These are phyloP conservation scores for Oncorhynchus masou DNA, from an alignment of 2,113 vertebrate species.

Conservation along the genomic window DNA sequence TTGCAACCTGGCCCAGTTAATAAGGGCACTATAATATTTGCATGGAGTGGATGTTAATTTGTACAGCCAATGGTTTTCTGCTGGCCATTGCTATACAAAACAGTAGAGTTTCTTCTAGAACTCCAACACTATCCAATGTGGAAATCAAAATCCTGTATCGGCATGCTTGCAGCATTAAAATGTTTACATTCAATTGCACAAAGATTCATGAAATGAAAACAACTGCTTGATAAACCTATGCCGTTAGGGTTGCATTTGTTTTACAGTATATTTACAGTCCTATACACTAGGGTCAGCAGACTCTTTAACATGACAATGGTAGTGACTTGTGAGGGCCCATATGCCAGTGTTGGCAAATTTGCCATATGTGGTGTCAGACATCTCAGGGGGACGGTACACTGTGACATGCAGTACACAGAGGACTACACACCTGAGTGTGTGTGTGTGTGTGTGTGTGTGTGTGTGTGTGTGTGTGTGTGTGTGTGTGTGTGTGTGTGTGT, in stretches of 20 bases:
- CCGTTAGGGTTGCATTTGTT: slow-evolving; percentile 55
- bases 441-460: neutral
- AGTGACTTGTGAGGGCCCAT: slow-evolving; percentile 62
- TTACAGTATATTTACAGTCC: slow-evolving; percentile 36
- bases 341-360: slow-evolving; percentile 43
- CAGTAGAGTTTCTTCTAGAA: slow-evolving; percentile 44
- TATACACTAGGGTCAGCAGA: slow-evolving; percentile 27
- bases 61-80: slow-evolving; percentile 45
- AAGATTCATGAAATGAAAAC: slow-evolving; percentile 57
- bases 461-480: too few relatives aligned
- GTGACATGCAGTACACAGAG: slow-evolving; percentile 15
- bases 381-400: slow-evolving; percentile 24
- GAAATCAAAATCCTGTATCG: slow-evolving; percentile 25
- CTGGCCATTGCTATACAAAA: slow-evolving; percentile 56
- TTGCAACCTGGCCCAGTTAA: slow-evolving; percentile 55
- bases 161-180: slow-evolving; percentile 33
- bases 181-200: slow-evolving; percentile 48
- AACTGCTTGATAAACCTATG: slow-evolving; percentile 41
- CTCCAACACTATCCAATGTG: slow-evolving; percentile 1
- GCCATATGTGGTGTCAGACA: slow-evolving; percentile 61
- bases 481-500: neutral
- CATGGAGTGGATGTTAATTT: slow-evolving; percentile 60
- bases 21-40: slow-evolving; percentile 64
- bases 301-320: slow-evolving; percentile 65
- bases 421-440: neutral